phyloP scores from a whole-genome alignment of 2,888 invertebrate species.

The Pecten maximus region DNA sequence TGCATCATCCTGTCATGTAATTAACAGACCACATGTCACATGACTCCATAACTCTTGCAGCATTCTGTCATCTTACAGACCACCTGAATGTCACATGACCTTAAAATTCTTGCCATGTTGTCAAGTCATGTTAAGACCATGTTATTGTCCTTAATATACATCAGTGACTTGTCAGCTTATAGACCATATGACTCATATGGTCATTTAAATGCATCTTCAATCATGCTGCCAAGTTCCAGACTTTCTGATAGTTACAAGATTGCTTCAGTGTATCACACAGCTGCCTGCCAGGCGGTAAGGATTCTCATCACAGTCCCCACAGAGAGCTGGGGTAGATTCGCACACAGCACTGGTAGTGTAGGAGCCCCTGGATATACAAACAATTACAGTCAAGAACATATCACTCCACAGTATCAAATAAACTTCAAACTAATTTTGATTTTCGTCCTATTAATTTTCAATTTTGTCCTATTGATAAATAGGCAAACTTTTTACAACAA shows the following conservation, averaged over 20 bases:
- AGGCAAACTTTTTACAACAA: too few relatives aligned
- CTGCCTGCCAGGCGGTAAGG: conserved; percentile 62
- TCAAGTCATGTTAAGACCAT: not conserved
- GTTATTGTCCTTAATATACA: not conserved
- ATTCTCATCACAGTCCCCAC: conserved; percentile 64
- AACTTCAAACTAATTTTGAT: too few relatives aligned
- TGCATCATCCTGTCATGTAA: not conserved
- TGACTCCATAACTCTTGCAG: not conserved
- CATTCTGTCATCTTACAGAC: not conserved
- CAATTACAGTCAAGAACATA: not conserved
- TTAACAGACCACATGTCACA: not conserved
- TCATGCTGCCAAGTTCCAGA: not conserved
- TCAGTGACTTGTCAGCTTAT: not conserved
- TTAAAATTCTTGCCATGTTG: not conserved
- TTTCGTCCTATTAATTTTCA: too few relatives aligned
- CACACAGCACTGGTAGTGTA: conserved; percentile 62
- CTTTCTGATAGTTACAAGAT: not conserved
- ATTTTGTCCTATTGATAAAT: too few relatives aligned
- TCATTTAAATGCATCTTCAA: not conserved
- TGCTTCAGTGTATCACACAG: conserved; percentile 37
- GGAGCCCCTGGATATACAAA: conserved; percentile 58
- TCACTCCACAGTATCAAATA: too few relatives aligned
- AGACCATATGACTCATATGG: not conserved
- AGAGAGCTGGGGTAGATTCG: conserved; percentile 60
- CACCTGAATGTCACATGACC: not conserved